These are phyloP conservation scores for Enteromius afrohamiltoni DNA, from an alignment of 2,797 vertebrate genomes.

Conservation along the genomic window DNA sequence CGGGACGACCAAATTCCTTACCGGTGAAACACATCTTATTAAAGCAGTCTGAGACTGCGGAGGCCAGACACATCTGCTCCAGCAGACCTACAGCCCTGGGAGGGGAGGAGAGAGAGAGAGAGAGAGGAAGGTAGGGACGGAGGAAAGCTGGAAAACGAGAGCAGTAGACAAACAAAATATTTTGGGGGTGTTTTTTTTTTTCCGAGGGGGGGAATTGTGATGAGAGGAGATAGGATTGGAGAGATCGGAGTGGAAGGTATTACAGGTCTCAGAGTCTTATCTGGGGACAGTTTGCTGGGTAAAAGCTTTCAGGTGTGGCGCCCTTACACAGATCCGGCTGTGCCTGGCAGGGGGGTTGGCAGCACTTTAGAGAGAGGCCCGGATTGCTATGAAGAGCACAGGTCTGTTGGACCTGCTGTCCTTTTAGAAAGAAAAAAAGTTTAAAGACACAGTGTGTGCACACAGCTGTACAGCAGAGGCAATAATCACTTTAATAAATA, in stretches of 20 bases:
- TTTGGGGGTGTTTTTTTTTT: slow-evolving; percentile 56
- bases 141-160: slow-evolving; percentile 74
- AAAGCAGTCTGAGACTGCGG: slow-evolving; percentile 53
- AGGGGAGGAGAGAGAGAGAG: slow-evolving; percentile 38
- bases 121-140: slow-evolving; percentile 57
- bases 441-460: slow-evolving; percentile 28
- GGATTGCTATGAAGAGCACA: slow-evolving; percentile 62
- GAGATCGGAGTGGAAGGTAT: slow-evolving; percentile 47
- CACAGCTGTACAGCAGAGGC: not conserved
- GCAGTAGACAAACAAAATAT: slow-evolving; percentile 68
- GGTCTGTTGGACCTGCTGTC: slow-evolving; percentile 58
- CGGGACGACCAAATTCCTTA: slow-evolving; percentile 67
- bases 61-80: slow-evolving; percentile 72
- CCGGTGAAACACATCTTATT: slow-evolving; percentile 70
- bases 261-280: slow-evolving; percentile 65
- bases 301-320: slow-evolving; percentile 75
- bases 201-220: slow-evolving; percentile 13
- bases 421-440: not conserved
- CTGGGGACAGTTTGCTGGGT: slow-evolving; percentile 63
- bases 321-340: slow-evolving; percentile 62
- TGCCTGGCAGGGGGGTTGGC: slow-evolving; percentile 64
- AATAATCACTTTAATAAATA: not conserved
- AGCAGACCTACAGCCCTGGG: slow-evolving; percentile 49
- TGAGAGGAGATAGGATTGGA: slow-evolving; percentile 45
- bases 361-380: slow-evolving; percentile 68